Base-by-base conservation (phyloP, 2,113 vertebrate genomes). In the Myocastor coypus region DNA sequence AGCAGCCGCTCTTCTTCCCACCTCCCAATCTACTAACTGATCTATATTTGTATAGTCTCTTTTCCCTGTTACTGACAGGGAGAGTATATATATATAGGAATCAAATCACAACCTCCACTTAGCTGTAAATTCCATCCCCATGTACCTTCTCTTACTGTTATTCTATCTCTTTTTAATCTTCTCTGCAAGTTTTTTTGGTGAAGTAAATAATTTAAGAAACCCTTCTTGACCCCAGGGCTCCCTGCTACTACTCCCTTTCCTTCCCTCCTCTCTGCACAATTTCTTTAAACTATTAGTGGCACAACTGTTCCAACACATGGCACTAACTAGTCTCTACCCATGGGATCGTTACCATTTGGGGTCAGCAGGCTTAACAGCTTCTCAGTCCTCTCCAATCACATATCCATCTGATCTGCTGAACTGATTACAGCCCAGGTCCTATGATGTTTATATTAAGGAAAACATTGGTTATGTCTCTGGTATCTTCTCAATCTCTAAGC, bases 181-280 rank as follows among this genome's bases (percentile, higher is more conserved):
- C 91, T 78, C 83, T 81, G 32, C 13, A 83, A 94, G 55, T 80
- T 57, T 94, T 91, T 64, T 61, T 83, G 40, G 28, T 55, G 20
- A 87, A 17, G 11, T 28, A 93, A 83, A 69, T 84, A 80, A 77
- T 84, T 87, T 7, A 63, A 57, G 57, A 66, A 37, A 8, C n/a
- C 34, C 34, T n/a, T n/a, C n/a, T 64, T 78, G 52, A 83, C 19
- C 22, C 84, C 57, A 71, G 57, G 46, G 59, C 83, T 55, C 57
- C 63, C 75, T 91, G 40, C 14, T 75, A 81, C 28, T 71, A 10
- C 13, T 59, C 46, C 34, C 28, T 37, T n/a, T 52, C 46, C 66
- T 82, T 14, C 55, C 34, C 52, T 69, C 34, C 37, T 32, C 42
- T 77, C 37, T 37, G 22, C 52, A 90, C 87, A 89, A 80, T 26